These are phyloP conservation scores for Caerostris extrusa DNA, from an alignment of 1,140 invertebrate species.

Conservation along the genomic window DNA sequence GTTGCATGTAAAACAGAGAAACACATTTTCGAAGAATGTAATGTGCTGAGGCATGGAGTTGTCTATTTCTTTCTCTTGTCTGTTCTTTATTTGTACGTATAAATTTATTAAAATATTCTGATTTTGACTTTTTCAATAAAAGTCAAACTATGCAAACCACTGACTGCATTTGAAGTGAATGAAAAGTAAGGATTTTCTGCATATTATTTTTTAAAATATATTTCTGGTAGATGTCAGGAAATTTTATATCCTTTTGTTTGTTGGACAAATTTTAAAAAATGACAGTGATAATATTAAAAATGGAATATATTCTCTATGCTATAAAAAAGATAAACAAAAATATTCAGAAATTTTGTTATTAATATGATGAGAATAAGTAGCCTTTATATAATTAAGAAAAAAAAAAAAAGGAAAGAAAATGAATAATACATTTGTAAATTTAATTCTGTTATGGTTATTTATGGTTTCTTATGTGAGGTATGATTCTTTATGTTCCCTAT, in stretches of 20 bases:
- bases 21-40: background rate
- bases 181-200: background rate
- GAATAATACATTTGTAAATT: too few species aligned
- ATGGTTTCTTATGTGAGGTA: too few species aligned
- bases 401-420: too few species aligned
- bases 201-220: background rate
- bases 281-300: too few species aligned
- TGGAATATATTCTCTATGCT: too few species aligned
- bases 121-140: background rate
- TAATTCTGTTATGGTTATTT: too few species aligned
- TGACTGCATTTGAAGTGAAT: background rate
- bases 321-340: too few species aligned
- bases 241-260: background rate
- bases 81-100: background rate
- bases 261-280: too few species aligned
- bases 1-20: background rate
- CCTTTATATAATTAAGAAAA: too few species aligned
- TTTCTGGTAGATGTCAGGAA: background rate
- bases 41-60: background rate
- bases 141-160: background rate
- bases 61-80: background rate
- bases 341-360: too few species aligned
- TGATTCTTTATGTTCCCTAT: too few species aligned
- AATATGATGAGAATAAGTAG: too few species aligned
- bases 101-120: constrained; percentile 17